Conservation (phyloP, 2,113 vertebrate species). For the Carassius gibelio region DNA sequence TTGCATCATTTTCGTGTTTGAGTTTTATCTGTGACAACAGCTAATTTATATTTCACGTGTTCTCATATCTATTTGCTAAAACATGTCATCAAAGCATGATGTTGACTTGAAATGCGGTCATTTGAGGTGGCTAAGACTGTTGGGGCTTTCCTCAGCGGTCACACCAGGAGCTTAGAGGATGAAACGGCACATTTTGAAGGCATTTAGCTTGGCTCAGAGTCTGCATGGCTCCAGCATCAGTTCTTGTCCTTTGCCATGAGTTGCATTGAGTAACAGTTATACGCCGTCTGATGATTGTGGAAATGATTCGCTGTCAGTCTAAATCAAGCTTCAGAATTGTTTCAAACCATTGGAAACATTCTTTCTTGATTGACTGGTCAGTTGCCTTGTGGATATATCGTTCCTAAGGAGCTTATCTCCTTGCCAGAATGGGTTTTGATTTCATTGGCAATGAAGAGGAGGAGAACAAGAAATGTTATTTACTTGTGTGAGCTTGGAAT, state of each 20-base stretch:
- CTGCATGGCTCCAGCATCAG: slow-evolving; percentile 52
- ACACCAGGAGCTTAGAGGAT: slow-evolving; percentile 61
- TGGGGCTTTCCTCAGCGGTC: slow-evolving; percentile 49
- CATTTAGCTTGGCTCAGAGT: slow-evolving; percentile 62
- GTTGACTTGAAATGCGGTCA: slow-evolving; percentile 4
- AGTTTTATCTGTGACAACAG: not conserved
- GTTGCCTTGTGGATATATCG: slow-evolving; percentile 15
- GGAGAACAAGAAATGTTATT: slow-evolving; percentile 48
- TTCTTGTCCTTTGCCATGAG: slow-evolving; percentile 53
- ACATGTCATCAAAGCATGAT: not conserved
- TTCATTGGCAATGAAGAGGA: slow-evolving; percentile 31
- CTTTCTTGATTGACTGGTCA: slow-evolving; percentile 20
- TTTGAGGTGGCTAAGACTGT: not conserved
- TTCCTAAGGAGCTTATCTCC: slow-evolving; percentile 11
- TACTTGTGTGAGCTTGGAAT: slow-evolving; percentile 57
- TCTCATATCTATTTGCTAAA: not conserved
- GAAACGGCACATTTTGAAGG: slow-evolving; percentile 60
- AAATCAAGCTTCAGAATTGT: slow-evolving; percentile 21
- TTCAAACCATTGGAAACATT: slow-evolving; percentile 24
- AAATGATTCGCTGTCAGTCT: not conserved
- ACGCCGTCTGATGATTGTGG: slow-evolving; percentile 21
- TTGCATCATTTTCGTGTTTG: slow-evolving; percentile 44
- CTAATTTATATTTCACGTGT: not conserved
- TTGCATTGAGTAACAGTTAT: slow-evolving; percentile 46
- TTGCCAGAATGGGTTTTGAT: slow-evolving; percentile 34